Evolutionary conservation across 2,113 vertebrate genomes (phyloP), one percentile per base, ranked within the genome.

Genomic region (Cacatua alba): DNA sequence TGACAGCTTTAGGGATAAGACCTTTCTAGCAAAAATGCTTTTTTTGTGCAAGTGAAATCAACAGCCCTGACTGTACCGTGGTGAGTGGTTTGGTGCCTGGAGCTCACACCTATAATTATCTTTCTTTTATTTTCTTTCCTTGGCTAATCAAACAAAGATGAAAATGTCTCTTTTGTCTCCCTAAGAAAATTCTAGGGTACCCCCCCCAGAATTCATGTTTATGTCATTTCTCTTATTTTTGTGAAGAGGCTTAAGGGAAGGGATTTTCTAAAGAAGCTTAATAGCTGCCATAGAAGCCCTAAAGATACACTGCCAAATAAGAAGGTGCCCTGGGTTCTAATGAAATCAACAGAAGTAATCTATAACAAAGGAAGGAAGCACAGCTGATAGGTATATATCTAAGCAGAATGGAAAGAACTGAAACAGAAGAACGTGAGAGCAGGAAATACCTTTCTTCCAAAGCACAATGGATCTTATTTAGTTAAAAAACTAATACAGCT

Each of bases 201-300:
- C 64, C 20, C 41, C 39, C 2, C 7, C 23, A 79, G 19, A 46
- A 72, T 62, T 9, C 63, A 51, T 28, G 18, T 37, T 46, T 59
- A 55, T 71, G 21, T 53, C 24, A 59, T 37, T 80, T 79, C 39
- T 70, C 49, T 93, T 75, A 20, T 65, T 67, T 94, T 78, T 90
- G 8, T 81, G 59, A 62, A 59, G 60, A 75, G 65, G 60, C 48
- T 92, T 84, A 92, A 75, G 33, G 35, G 43, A 78, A 81, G 52
- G 33, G 64, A 71, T 96, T 95, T 96, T 91, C 69, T 74, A 82
- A 94, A 89, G 79, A 62, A 62, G 85, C 62, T 96, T 94, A 88
- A 62, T 33, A 65, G 39, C 41, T 7, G 1, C 37, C 17, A 4
- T 17, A 71, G 60, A 75, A 89, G 17, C 44, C 49, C 43, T 82